Evolutionary conservation across 2,888 invertebrate species (phyloP), one percentile per base, ranked within the genome.

Genomic region (Tanaodytes sp.): DNA sequence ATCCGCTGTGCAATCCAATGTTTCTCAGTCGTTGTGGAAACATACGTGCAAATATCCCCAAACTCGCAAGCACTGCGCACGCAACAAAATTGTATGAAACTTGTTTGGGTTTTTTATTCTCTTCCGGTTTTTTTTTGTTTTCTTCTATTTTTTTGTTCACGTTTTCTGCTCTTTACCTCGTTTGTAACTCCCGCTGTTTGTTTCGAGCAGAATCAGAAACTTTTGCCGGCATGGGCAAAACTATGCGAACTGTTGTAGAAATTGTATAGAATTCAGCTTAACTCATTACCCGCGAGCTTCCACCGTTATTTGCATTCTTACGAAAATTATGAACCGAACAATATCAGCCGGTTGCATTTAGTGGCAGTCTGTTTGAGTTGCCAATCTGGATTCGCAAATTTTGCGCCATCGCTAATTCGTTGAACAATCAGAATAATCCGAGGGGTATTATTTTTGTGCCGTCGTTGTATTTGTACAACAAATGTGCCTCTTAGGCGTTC

Each of bases 161-260:
- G 46, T 59, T 71, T 66, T 70, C 51, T 61, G 55, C 55, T 65
- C 57, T 61, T 64, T 64, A 61, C 59, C 65, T 62, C 58, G 54
- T 58, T 57, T 57, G 39, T 49, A 52, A 57, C 65, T 70, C 52
- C 52, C 52, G 52, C 70, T 46, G 65, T 70, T 68, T 68, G 63
- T 58, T 69, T 58, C 55, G 20, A 64, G 49, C 59, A 59, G 37
- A 59, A 59, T 48, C 59, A 54, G 64, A 64, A 64, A 59, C 36
- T 48, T 58, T 59, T 42, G 31, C 59, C 8, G 45, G 69, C 64
- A 49, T 43, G 59, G 46, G 49, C 40, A 49, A 62, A 64, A 69
- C 69, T 51, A 64, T 42, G 59, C 23, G 70, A 65, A 70, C 61
- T 31, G 59, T 64, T 40, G 45, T 45, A 52, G 23, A 59, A 65